These are phyloP conservation scores for Lichenostomus cassidix DNA, from an alignment of 2,113 vertebrate species.

Conservation along the genomic window DNA sequence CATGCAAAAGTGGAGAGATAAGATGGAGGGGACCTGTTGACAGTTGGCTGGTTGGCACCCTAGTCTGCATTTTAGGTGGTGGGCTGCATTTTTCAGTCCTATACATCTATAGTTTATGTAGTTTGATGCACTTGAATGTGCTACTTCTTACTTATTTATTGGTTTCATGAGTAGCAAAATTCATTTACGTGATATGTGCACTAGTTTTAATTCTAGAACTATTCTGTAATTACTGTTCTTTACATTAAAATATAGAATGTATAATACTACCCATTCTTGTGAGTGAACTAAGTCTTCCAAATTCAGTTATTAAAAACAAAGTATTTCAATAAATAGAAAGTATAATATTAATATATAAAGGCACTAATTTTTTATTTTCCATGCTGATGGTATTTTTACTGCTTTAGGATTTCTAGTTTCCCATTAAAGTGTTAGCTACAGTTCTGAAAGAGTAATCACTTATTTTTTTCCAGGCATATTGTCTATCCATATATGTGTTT, in stretches of 20 bases:
- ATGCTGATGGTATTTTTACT: not conserved
- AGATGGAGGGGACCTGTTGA: not conserved
- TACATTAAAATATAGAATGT: not conserved
- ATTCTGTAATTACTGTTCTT: not conserved
- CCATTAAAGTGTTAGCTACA: not conserved
- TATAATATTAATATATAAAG: not conserved
- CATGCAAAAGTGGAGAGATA: not conserved
- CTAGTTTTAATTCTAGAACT: not conserved
- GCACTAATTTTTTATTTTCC: not conserved
- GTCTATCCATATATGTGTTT: not conserved
- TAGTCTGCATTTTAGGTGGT: not conserved
- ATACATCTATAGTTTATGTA: not conserved
- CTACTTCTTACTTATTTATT: not conserved
- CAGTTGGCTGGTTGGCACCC: not conserved
- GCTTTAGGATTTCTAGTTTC: not conserved
- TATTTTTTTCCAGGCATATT: constrained; percentile 2
- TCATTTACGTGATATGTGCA: not conserved
- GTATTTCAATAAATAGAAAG: not conserved
- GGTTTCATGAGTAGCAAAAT: not conserved
- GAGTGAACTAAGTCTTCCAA: not conserved
- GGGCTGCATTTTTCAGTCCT: not conserved
- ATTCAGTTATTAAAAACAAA: not conserved
- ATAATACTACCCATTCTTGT: not conserved
- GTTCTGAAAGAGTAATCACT: not conserved
- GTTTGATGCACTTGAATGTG: not conserved